phyloP scores from a whole-genome alignment of 2,888 invertebrate genomes.

The Desoria tigrina region DNA sequence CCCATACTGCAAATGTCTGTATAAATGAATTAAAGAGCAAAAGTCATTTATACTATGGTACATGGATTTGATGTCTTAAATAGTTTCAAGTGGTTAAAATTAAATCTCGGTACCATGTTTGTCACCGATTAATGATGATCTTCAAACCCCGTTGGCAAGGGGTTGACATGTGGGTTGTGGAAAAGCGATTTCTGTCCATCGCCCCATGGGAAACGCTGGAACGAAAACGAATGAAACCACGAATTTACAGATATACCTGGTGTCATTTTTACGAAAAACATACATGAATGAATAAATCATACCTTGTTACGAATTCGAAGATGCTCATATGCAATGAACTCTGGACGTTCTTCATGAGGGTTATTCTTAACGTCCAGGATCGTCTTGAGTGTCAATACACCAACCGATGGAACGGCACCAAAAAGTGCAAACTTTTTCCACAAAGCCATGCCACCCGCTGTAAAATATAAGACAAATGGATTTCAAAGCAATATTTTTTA shows the following conservation, averaged over 20 bases:
- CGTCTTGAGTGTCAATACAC: constrained; percentile 27
- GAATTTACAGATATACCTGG: neutral
- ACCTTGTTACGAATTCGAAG: constrained; percentile 42
- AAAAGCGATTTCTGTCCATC: constrained; percentile 35
- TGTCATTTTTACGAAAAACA: neutral
- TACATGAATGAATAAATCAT: neutral
- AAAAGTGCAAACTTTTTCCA: constrained; percentile 35
- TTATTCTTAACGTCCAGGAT: constrained; percentile 25
- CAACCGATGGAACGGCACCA: constrained; percentile 38
- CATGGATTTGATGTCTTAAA: too few species aligned
- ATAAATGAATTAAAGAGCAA: too few species aligned
- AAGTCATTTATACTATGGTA: too few species aligned
- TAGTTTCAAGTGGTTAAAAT: too few species aligned
- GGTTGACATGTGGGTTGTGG: constrained; percentile 35
- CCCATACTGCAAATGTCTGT: too few species aligned
- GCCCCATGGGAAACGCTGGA: constrained; percentile 43
- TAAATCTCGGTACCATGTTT: too few species aligned
- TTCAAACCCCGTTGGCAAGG: constrained; percentile 35
- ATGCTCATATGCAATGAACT: constrained; percentile 36
- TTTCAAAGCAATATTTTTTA: too few species aligned
- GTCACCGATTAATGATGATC: constrained; percentile 7
- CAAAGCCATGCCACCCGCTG: constrained; percentile 19
- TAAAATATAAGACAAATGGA: neutral
- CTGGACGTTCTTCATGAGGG: constrained; percentile 29
- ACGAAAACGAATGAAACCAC: neutral